A percentile compares a stretch with the other conserved stretches of the same genome.
Conservation (phyloP, 2,888 invertebrate genomes). For the Teleiodes luculella region DNA sequence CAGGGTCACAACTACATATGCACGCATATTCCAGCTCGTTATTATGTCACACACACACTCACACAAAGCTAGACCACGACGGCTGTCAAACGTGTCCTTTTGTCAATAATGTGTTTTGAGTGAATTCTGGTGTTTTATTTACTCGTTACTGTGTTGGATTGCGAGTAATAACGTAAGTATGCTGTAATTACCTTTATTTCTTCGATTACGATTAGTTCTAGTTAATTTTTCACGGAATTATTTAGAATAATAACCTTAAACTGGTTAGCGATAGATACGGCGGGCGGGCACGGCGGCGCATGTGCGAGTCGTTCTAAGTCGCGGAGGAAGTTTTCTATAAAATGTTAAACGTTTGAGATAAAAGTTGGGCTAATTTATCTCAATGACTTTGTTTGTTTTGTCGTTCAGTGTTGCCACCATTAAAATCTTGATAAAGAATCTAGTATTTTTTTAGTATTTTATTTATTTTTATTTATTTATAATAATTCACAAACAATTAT, state of each 20-base stretch:
- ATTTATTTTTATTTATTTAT: no score
- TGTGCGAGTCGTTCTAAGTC: slow-evolving; percentile 19
- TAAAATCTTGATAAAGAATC: no score
- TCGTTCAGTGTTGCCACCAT: no score
- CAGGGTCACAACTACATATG: slow-evolving; percentile 54
- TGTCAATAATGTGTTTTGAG: slow-evolving; percentile 48
- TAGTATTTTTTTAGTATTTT: no score
- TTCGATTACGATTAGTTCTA: no score
- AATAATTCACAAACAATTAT: no score
- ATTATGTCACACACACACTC: slow-evolving; percentile 18
- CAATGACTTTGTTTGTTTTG: no score
- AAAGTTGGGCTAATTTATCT: no score
- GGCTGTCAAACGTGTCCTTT: slow-evolving; percentile 54
- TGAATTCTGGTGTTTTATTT: slow-evolving; percentile 20
- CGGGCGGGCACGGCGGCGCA: neutral
- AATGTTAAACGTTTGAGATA: no score
- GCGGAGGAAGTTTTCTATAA: no score
- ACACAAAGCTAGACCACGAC: slow-evolving; percentile 44
- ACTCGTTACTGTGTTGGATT: slow-evolving; percentile 26
- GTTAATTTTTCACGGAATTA: neutral
- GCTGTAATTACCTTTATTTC: neutral
- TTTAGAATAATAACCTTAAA: slow-evolving; percentile 1
- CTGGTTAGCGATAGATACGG: neutral
- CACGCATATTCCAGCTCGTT: neutral
- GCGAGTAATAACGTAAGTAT: slow-evolving; percentile 49